A percentile compares a stretch with the other conserved stretches of the same genome.
phyloP scores from a whole-genome alignment of 2,113 vertebrate genomes.

The Dipodomys merriami region DNA sequence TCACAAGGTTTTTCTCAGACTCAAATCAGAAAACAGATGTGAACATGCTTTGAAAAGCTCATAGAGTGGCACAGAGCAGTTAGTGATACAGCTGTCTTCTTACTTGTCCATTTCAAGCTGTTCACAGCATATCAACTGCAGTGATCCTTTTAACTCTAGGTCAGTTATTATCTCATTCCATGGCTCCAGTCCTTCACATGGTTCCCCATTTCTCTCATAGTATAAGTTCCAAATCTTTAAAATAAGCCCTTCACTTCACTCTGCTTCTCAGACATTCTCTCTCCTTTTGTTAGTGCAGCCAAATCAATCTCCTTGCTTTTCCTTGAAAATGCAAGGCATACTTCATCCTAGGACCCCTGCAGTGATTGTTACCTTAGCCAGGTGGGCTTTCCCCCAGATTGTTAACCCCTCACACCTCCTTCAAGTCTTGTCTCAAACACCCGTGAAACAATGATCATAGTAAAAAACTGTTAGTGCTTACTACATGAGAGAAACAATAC shows the following conservation, averaged over 20 bases:
- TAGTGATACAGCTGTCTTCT: not conserved
- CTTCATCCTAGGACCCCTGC: not conserved
- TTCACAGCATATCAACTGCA: not conserved
- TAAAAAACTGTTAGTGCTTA: not conserved
- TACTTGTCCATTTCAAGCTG: not conserved
- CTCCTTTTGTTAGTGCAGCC: not conserved
- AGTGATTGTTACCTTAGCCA: not conserved
- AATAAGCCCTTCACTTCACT: not conserved
- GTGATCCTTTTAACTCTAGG: not conserved
- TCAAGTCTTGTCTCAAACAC: not conserved
- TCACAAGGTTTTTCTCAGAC: not conserved
- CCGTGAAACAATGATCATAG: not conserved
- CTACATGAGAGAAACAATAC: no score
- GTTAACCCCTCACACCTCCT: not conserved
- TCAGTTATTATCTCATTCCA: not conserved
- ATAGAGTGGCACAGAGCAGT: not conserved
- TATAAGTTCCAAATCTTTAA: not conserved
- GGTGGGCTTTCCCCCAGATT: not conserved
- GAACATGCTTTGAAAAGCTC: constrained; percentile 10
- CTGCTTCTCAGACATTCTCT: not conserved
- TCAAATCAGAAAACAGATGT: not conserved
- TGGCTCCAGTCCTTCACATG: not conserved
- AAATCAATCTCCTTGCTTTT: not conserved
- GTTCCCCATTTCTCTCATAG: not conserved
- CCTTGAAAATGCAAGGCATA: not conserved